A percentile compares a stretch with the other conserved stretches of the same genome.
Evolutionary conservation across 2,888 invertebrate genomes (phyloP).

Genomic region (Corbicula japonica): DNA sequence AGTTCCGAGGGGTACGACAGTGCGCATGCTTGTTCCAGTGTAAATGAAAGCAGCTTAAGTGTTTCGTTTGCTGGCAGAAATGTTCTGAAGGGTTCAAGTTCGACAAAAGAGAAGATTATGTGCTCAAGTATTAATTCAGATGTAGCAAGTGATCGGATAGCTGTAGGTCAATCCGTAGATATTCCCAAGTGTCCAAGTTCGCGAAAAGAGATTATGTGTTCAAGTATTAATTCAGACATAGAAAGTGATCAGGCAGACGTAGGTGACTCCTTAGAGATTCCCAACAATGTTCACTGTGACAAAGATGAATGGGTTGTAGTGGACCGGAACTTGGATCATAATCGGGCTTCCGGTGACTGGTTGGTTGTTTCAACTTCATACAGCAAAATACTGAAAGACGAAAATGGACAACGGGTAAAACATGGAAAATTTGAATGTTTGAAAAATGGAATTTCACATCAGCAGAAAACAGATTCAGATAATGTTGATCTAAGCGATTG

Average conservation of each 20-base stretch:
- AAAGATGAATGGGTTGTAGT: slow-evolving; percentile 53
- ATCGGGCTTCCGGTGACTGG: slow-evolving; percentile 5
- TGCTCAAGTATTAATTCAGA: background rate
- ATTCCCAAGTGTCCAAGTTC: background rate
- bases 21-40: background rate
- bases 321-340: slow-evolving; percentile 11
- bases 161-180: background rate
- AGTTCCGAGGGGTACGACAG: slow-evolving; percentile 27
- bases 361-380: slow-evolving; percentile 4
- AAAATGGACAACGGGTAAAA: background rate
- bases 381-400: background rate
- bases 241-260: background rate
- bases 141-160: background rate
- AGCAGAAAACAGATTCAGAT: background rate
- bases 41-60: background rate
- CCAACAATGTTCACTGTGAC: background rate
- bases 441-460: background rate
- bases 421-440: background rate
- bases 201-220: background rate
- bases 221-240: background rate
- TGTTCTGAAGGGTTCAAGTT: too few species aligned
- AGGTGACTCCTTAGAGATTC: background rate
- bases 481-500: slow-evolving; percentile 37
- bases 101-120: background rate
- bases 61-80: background rate